phyloP scores from a whole-genome alignment of 1,140 invertebrate species.

The Brachionus rotundiformis region DNA sequence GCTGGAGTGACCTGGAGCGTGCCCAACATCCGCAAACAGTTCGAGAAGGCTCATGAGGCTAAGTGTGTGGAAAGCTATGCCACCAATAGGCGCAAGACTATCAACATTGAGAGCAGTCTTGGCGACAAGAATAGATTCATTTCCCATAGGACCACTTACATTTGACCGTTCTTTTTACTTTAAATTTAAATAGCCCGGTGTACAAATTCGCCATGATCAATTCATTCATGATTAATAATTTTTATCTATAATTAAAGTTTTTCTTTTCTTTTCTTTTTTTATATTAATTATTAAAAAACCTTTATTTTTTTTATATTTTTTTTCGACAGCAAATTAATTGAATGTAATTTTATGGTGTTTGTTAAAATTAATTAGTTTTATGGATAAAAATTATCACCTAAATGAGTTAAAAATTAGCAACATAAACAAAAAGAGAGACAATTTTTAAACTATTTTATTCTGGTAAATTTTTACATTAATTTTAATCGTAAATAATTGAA shows the following conservation, averaged over 20 bases:
- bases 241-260: not conserved
- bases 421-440: not conserved
- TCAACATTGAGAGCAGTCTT: not conserved
- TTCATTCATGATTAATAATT: not conserved
- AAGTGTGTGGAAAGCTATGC: not conserved
- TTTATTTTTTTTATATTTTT: not conserved
- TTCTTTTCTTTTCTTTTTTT: not conserved
- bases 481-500: conserved; percentile 4
- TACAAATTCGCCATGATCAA: not conserved
- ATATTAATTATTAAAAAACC: not conserved
- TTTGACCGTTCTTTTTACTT: not conserved
- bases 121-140: not conserved
- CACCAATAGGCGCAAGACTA: not conserved
- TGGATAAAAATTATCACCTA: no score
- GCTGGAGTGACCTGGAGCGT: conserved; percentile 39
- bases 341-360: not conserved
- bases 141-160: not conserved
- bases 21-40: conserved; percentile 36
- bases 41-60: not conserved
- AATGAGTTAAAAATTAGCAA: no score
- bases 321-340: not conserved
- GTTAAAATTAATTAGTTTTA: not conserved
- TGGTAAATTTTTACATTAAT: conserved; percentile 1
- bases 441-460: not conserved
- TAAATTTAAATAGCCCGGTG: not conserved